Evolutionary conservation across 2,113 vertebrate genomes (phyloP).

Genomic region (Labeo catla): DNA sequence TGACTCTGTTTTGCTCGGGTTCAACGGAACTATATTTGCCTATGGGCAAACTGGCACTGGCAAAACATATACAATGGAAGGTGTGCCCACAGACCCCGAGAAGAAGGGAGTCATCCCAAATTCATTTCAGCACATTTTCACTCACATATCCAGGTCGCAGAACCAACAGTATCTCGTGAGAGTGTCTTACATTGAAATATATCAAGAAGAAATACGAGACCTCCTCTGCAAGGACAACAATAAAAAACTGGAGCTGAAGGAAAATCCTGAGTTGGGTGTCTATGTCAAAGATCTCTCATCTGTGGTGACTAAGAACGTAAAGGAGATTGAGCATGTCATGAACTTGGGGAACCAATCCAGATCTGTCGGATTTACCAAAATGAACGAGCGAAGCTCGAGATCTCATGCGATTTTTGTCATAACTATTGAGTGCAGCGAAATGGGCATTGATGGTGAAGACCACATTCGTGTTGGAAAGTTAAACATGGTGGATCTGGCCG

Average conservation of each 20-base stretch:
- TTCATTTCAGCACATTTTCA: slow-evolving; percentile 95
- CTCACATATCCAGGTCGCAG: slow-evolving; percentile 93
- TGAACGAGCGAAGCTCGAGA: slow-evolving; percentile 94
- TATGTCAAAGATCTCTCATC: slow-evolving; percentile 94
- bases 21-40: slow-evolving; percentile 93
- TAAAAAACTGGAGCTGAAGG: slow-evolving; percentile 91
- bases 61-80: slow-evolving; percentile 96
- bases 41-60: slow-evolving; percentile 96
- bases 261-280: slow-evolving; percentile 87
- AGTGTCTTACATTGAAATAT: slow-evolving; percentile 98
- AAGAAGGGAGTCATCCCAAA: slow-evolving; percentile 88
- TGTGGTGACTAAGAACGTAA: slow-evolving; percentile 94
- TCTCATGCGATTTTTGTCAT: slow-evolving; percentile 94
- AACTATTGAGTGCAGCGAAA: slow-evolving; percentile 92
- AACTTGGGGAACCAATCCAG: slow-evolving; percentile 90
- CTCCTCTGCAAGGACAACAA: slow-evolving; percentile 91
- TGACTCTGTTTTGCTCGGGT: slow-evolving; percentile 89
- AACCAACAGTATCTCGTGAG: slow-evolving; percentile 95
- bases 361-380: slow-evolving; percentile 91
- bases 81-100: slow-evolving; percentile 84
- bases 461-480: slow-evolving; percentile 97
- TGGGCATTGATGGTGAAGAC: slow-evolving; percentile 86
- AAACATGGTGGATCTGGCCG: slow-evolving; percentile 95
- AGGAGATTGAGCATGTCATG: slow-evolving; percentile 96
- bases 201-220: slow-evolving; percentile 95